These are phyloP conservation scores for Loxodonta africana DNA, from an alignment of 2,113 vertebrate species.

Conservation along the genomic window DNA sequence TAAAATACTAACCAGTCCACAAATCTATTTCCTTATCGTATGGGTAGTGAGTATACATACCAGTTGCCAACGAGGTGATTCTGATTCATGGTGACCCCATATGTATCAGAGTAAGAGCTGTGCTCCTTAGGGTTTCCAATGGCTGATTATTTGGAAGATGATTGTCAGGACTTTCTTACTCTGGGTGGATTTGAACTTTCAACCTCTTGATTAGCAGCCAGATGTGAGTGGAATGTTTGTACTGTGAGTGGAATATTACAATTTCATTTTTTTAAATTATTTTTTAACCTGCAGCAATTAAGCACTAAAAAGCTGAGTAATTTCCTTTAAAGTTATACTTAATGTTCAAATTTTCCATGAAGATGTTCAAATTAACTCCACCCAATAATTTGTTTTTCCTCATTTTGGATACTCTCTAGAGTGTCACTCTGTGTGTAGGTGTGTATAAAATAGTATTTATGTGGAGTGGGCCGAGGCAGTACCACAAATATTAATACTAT, in stretches of 20 bases:
- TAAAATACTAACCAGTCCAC: neutral
- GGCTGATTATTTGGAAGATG: too few relatives aligned
- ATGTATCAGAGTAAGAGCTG: neutral
- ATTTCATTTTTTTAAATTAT: neutral
- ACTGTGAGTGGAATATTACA: neutral
- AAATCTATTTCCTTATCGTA: neutral
- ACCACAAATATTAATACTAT: neutral
- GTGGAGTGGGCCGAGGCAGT: neutral
- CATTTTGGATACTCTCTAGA: neutral
- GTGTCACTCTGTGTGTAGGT: neutral
- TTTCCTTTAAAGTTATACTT: conserved; percentile 22
- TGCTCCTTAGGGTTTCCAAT: too few relatives aligned
- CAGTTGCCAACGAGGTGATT: neutral
- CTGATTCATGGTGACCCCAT: too few relatives aligned
- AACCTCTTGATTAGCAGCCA: neutral
- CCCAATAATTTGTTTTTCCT: conserved; percentile 20
- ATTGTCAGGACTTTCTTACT: too few relatives aligned
- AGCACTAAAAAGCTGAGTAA: neutral
- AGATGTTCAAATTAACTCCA: neutral
- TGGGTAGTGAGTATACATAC: neutral
- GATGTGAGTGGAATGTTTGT: neutral
- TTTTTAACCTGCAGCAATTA: neutral
- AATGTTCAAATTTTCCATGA: neutral
- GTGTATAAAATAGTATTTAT: neutral
- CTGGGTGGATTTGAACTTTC: neutral